phyloP scores from a whole-genome alignment of 2,113 vertebrate genomes.

The Calonectris borealis region DNA sequence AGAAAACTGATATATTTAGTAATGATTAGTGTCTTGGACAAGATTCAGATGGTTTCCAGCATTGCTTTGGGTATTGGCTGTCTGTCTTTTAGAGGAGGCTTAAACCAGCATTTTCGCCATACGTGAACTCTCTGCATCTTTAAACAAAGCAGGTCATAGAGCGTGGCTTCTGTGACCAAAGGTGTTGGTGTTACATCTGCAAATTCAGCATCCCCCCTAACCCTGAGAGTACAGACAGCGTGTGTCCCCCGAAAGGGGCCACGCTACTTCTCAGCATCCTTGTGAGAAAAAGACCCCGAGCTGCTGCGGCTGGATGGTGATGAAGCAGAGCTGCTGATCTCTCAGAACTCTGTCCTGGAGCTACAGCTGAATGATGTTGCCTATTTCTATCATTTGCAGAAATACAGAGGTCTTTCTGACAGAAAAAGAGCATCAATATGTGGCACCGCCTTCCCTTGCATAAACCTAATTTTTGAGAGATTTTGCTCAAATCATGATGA shows the following conservation, averaged over 20 bases:
- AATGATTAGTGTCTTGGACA: not conserved
- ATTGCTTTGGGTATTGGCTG: not conserved
- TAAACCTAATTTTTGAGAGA: not conserved
- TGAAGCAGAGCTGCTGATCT: not conserved
- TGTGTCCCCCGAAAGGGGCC: not conserved
- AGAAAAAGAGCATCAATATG: fast-evolving
- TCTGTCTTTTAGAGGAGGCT: not conserved
- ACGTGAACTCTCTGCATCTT: not conserved
- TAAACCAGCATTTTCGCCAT: not conserved
- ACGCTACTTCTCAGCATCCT: not conserved
- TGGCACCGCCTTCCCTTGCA: not conserved
- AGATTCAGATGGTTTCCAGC: not conserved
- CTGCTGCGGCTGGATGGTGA: not conserved
- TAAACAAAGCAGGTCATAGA: not conserved
- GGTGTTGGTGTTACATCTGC: not conserved
- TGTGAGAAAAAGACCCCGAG: not conserved
- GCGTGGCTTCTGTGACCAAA: not conserved
- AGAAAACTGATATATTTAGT: not conserved
- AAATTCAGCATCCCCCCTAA: not conserved
- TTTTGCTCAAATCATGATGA: not conserved
- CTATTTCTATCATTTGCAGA: not conserved
- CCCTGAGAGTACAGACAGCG: fast-evolving
- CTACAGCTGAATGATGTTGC: not conserved
- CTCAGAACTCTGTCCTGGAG: not conserved
- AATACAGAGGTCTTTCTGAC: not conserved